A percentile compares a stretch with the other conserved stretches of the same genome.
Conservation (phyloP, 2,888 invertebrate genomes). For the Synergus itoensis region DNA sequence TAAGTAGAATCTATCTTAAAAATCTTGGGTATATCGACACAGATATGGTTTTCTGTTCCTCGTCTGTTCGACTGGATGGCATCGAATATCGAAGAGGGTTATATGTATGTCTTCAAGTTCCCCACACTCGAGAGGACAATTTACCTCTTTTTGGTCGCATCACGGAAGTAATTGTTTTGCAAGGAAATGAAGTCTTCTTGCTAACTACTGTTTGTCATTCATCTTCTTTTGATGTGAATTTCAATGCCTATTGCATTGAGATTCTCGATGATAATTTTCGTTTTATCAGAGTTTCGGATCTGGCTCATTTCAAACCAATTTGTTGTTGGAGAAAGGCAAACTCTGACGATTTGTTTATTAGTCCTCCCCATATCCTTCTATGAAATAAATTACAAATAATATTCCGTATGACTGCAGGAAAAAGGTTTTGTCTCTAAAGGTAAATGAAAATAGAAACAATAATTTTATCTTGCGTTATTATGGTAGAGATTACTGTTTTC, state of each 20-base stretch:
- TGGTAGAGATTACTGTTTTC: too few species aligned
- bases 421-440: too few species aligned
- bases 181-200: constrained; percentile 43
- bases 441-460: too few species aligned
- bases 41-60: constrained; percentile 43
- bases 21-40: constrained; percentile 41
- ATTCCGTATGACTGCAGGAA: too few species aligned
- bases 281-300: constrained; percentile 5
- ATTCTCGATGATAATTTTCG: constrained; percentile 32
- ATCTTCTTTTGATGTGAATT: constrained; percentile 46
- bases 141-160: constrained; percentile 49
- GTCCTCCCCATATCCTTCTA: constrained; percentile 38
- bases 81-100: constrained; percentile 48
- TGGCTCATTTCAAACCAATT: constrained; percentile 48
- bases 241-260: constrained; percentile 50
- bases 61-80: constrained; percentile 46
- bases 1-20: constrained; percentile 37
- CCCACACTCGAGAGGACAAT: constrained; percentile 45
- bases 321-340: constrained; percentile 44
- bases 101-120: constrained; percentile 47
- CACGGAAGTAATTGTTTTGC: constrained; percentile 48
- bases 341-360: constrained; percentile 45
- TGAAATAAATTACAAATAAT: neutral
- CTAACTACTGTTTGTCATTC: constrained; percentile 40
- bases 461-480: too few species aligned